A percentile compares a stretch with the other conserved stretches of the same genome.
phyloP scores from a whole-genome alignment of 2,888 invertebrate genomes.

The Philereme transversata region DNA sequence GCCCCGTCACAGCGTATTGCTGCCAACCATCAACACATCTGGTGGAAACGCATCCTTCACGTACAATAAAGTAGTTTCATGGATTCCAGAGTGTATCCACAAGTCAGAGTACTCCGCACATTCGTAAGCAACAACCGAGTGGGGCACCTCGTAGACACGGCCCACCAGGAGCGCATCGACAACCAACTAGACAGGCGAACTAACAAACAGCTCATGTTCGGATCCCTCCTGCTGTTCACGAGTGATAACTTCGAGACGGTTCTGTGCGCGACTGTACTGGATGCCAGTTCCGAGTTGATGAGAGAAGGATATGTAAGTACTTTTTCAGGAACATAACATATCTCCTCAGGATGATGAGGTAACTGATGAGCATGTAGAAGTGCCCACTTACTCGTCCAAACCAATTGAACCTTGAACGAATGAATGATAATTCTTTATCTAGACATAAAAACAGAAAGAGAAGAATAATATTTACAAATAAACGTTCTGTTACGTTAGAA shows the following conservation, averaged over 20 bases:
- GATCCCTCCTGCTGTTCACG: conserved; percentile 89
- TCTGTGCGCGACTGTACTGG: conserved; percentile 87
- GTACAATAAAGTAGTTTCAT: not conserved
- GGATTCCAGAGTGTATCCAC: conserved; percentile 69
- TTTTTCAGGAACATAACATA: conserved; percentile 11
- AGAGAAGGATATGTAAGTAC: conserved; percentile 82
- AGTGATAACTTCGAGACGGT: conserved; percentile 87
- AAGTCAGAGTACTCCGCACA: conserved; percentile 71
- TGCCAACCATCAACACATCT: too few relatives aligned
- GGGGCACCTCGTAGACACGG: conserved; percentile 72
- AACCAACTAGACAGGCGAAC: conserved; percentile 50
- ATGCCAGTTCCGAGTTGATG: conserved; percentile 70
- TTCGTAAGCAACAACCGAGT: conserved; percentile 68
- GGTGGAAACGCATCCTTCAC: too few relatives aligned
- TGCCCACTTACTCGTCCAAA: too few relatives aligned
- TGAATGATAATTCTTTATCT: too few relatives aligned
- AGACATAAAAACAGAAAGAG: too few relatives aligned
- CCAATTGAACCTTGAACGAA: too few relatives aligned
- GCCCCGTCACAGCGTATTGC: too few relatives aligned
- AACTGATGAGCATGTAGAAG: too few relatives aligned
- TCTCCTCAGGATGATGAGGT: not conserved
- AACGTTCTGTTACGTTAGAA: too few relatives aligned
- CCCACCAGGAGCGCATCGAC: conserved; percentile 57
- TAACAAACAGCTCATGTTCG: conserved; percentile 86
- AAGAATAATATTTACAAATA: too few relatives aligned